Evolutionary conservation across 2,888 invertebrate genomes (phyloP).

Genomic region (Aspidiotus destructor): DNA sequence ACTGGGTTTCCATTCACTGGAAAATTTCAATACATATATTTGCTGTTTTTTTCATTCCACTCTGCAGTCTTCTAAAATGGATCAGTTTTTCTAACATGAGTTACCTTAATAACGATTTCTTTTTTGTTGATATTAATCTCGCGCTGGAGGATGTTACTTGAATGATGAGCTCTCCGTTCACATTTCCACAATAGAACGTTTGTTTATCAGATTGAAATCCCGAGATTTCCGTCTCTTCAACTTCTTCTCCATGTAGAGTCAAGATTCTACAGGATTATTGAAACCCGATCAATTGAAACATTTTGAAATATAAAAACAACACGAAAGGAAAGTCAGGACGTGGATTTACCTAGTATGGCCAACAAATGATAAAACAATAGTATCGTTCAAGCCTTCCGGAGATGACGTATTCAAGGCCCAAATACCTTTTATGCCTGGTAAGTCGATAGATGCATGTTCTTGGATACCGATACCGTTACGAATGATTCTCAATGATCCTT

Average conservation of each 20-base stretch:
- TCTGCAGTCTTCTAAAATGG: not conserved
- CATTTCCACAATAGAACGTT: slow-evolving; percentile 90
- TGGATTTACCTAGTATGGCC: slow-evolving; percentile 69
- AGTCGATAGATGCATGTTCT: slow-evolving; percentile 93
- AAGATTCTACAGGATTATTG: slow-evolving; percentile 53
- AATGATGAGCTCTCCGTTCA: slow-evolving; percentile 68
- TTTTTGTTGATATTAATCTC: slow-evolving; percentile 58
- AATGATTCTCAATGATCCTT: slow-evolving; percentile 93
- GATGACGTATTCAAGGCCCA: slow-evolving; percentile 77
- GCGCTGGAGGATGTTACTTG: slow-evolving; percentile 66
- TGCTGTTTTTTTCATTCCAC: not conserved
- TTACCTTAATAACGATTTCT: slow-evolving; percentile 50
- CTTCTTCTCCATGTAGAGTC: slow-evolving; percentile 86
- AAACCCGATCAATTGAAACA: not conserved
- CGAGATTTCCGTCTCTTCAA: slow-evolving; percentile 89
- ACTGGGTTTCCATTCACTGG: slow-evolving; percentile 60
- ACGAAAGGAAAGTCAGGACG: not conserved
- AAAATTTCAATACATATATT: slow-evolving; percentile 12
- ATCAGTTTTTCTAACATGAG: not conserved
- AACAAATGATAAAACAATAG: slow-evolving; percentile 89
- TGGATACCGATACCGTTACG: slow-evolving; percentile 98
- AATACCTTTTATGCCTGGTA: slow-evolving; percentile 95
- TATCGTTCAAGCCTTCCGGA: slow-evolving; percentile 59
- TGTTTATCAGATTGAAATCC: slow-evolving; percentile 88
- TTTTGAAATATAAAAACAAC: not conserved